These are phyloP conservation scores for Petrocephalus microphthalmus DNA, from an alignment of 2,113 vertebrate genomes.

Conservation along the genomic window DNA sequence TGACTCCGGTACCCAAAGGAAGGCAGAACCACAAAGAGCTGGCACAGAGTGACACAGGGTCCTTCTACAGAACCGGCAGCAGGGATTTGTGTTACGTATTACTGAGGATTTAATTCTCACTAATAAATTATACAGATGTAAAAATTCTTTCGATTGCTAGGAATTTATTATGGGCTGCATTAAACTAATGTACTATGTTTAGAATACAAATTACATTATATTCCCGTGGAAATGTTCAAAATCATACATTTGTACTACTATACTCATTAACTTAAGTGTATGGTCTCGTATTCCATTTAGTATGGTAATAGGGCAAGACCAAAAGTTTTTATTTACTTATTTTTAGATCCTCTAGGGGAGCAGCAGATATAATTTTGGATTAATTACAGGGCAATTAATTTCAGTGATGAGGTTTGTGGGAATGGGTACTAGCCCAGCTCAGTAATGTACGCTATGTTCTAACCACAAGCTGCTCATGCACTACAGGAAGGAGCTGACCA, in stretches of 20 bases:
- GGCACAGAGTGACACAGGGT: background rate
- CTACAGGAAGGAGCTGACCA: background rate
- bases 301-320: background rate
- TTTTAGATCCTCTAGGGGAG: background rate
- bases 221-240: background rate
- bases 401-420: background rate
- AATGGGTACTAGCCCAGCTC: background rate
- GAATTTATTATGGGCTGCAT: background rate
- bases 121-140: background rate
- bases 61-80: background rate
- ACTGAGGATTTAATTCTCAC: background rate
- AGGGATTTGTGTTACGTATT: background rate
- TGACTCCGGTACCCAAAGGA: background rate
- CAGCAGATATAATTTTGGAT: background rate
- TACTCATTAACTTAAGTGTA: background rate
- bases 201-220: background rate
- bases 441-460: background rate
- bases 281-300: background rate
- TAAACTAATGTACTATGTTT: background rate
- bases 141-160: background rate
- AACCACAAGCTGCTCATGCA: background rate
- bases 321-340: background rate
- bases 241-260: background rate
- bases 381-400: background rate
- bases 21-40: background rate